These are phyloP conservation scores for Paralichthys olivaceus DNA, from an alignment of 2,113 vertebrate species.

Conservation along the genomic window DNA sequence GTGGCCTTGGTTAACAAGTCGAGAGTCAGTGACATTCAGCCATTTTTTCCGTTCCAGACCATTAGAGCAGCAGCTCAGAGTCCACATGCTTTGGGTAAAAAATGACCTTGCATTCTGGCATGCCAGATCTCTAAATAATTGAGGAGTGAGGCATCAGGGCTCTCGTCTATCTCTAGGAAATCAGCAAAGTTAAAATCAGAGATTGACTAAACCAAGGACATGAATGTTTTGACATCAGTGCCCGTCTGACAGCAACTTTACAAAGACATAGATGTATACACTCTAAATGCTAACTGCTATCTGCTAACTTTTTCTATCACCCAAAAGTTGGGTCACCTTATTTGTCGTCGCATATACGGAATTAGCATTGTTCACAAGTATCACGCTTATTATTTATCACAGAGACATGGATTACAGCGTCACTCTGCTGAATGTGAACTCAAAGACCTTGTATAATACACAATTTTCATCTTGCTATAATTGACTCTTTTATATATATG, in stretches of 20 bases:
- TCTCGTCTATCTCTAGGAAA: neutral
- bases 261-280: neutral
- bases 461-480: slow-evolving; percentile 27
- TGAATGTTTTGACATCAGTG: neutral
- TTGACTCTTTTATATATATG: slow-evolving; percentile 4
- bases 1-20: slow-evolving; percentile 53
- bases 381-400: neutral
- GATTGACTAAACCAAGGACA: neutral
- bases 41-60: slow-evolving; percentile 28
- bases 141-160: neutral
- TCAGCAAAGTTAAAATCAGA: neutral
- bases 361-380: neutral
- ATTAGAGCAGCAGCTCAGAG: slow-evolving; percentile 8
- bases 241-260: too few species aligned
- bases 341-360: neutral
- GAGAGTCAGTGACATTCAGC: slow-evolving; percentile 17
- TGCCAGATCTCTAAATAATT: neutral
- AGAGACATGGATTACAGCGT: neutral
- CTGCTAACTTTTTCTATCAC: too few species aligned
- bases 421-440: slow-evolving; percentile 17
- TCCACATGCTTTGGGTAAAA: slow-evolving; percentile 2
- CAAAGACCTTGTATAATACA: slow-evolving; percentile 1
- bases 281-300: too few species aligned
- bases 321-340: too few species aligned
- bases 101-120: slow-evolving; percentile 10